A percentile compares a stretch with the other conserved stretches of the same genome.
phyloP scores from a whole-genome alignment of 2,113 vertebrate species.

The Phalacrocorax aristotelis region DNA sequence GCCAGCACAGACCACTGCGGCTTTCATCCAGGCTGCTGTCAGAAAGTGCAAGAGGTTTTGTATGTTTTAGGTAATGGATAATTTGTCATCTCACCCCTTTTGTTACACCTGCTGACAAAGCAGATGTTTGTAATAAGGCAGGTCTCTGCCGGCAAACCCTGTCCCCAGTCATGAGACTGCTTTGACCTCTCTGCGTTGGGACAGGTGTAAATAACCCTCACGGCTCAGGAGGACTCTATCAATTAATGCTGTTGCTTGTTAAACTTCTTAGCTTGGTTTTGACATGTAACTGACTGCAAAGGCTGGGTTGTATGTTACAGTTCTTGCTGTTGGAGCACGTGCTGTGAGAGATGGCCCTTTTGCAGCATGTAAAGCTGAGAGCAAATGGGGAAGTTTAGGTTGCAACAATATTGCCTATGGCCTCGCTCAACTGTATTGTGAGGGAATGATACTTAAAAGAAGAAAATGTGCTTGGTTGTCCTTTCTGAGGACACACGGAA shows the following conservation, averaged over 20 bases:
- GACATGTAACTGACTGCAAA: not conserved
- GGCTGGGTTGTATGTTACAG: not conserved
- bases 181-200: not conserved
- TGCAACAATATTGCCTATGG: not conserved
- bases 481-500: not conserved
- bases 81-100: not conserved
- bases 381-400: not conserved
- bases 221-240: not conserved
- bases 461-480: not conserved
- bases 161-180: not conserved
- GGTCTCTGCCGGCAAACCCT: not conserved
- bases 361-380: not conserved
- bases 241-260: not conserved
- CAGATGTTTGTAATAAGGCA: not conserved
- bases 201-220: not conserved
- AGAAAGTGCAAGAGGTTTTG: not conserved
- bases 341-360: not conserved
- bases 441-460: not conserved
- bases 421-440: fast-evolving
- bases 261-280: not conserved
- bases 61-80: not conserved
- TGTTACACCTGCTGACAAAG: not conserved
- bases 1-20: not conserved
- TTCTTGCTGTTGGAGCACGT: fast-evolving
- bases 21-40: not conserved